phyloP scores from a whole-genome alignment of 2,113 vertebrate species.

The Lepus timidus region DNA sequence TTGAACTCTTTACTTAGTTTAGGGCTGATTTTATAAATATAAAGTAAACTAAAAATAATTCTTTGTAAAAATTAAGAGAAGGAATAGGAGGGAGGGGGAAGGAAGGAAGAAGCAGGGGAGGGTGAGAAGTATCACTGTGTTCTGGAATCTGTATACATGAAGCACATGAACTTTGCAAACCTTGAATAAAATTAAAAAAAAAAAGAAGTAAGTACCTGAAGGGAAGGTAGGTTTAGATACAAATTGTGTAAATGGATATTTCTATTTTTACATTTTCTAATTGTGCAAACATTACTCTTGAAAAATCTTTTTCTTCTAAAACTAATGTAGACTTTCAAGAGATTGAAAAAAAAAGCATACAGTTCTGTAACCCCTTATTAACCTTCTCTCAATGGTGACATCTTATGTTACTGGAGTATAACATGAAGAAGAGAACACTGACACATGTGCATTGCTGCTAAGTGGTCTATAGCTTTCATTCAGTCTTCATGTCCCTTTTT shows the following conservation, averaged over 20 bases:
- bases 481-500: background rate
- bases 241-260: background rate
- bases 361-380: background rate
- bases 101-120: too few species aligned
- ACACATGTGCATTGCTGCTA: background rate
- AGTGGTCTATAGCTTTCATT: background rate
- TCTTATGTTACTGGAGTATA: background rate
- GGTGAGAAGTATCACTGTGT: too few species aligned
- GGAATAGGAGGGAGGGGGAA: too few species aligned
- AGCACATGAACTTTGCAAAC: too few species aligned
- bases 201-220: constrained; percentile 8
- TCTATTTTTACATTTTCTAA: constrained; percentile 39
- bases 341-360: background rate
- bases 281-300: background rate
- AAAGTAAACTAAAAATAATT: too few species aligned
- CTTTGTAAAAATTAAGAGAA: too few species aligned
- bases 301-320: background rate
- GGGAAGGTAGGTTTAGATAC: constrained; percentile 31
- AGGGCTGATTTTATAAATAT: too few species aligned
- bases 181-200: constrained; percentile 24
- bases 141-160: too few species aligned
- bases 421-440: background rate
- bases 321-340: background rate
- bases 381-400: background rate
- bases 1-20: too few species aligned